Evolutionary conservation across 2,113 vertebrate genomes (phyloP).

Genomic region (Rhinoderma darwinii): DNA sequence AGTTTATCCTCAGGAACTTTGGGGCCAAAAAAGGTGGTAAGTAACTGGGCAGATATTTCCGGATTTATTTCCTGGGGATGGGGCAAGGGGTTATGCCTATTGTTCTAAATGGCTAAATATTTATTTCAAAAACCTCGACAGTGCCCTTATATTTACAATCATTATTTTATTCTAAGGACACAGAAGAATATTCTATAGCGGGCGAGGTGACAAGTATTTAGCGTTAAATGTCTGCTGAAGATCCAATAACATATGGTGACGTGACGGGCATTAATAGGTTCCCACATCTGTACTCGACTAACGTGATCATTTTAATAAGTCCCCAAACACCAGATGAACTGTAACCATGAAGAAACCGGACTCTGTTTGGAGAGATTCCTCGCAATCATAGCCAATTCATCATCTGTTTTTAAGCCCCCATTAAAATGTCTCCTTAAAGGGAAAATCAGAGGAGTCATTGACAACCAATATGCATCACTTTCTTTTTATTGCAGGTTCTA

Average conservation of each 20-base stretch:
- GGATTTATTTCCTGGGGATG: no score
- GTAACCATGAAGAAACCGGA: slow-evolving; percentile 43
- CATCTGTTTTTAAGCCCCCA: slow-evolving; percentile 52
- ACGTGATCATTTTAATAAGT: slow-evolving; percentile 49
- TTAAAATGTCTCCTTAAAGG: slow-evolving; percentile 46
- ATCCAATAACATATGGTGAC: slow-evolving; percentile 34
- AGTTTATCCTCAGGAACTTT: no score
- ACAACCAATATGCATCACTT: slow-evolving; percentile 50
- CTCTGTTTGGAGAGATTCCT: slow-evolving; percentile 48
- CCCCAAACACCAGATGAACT: slow-evolving; percentile 47
- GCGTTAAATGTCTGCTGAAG: not conserved
- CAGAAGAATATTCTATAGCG: not conserved
- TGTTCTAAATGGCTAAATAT: no score
- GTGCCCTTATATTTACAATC: no score
- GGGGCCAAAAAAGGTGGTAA: no score
- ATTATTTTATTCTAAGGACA: no score
- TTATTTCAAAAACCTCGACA: no score
- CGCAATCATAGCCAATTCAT: slow-evolving; percentile 54
- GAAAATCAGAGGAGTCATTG: slow-evolving; percentile 38
- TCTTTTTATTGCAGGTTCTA: slow-evolving; percentile 47
- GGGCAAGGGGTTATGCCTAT: no score
- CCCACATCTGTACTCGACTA: slow-evolving; percentile 51
- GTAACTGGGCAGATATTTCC: no score
- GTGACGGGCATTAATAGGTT: slow-evolving; percentile 50
- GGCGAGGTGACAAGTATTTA: not conserved